phyloP scores from a whole-genome alignment of 2,113 vertebrate species.

The Phylloscopus trochiloides region DNA sequence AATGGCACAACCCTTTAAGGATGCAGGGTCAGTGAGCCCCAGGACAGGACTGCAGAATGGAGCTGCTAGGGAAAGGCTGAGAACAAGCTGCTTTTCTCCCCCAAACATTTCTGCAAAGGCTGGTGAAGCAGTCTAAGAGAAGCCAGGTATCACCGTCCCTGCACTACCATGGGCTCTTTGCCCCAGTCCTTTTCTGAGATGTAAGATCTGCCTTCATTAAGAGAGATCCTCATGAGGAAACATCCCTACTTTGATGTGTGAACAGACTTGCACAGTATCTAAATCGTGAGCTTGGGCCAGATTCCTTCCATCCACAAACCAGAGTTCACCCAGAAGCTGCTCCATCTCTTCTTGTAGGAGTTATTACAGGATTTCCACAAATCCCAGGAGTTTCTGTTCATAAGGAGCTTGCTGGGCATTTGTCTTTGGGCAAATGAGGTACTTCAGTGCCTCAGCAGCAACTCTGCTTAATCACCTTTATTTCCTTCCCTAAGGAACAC shows the following conservation, averaged over 20 bases:
- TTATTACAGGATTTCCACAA: background rate
- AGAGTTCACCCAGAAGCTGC: background rate
- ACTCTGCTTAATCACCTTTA: background rate
- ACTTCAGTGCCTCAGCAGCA: background rate
- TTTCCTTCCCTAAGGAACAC: background rate
- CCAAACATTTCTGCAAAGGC: background rate
- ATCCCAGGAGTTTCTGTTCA: background rate
- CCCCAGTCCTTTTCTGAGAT: background rate
- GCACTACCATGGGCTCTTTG: background rate
- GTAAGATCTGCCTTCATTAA: background rate
- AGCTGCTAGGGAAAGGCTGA: background rate
- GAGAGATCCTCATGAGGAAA: background rate
- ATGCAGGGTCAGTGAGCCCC: background rate
- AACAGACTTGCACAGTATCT: rapidly evolving
- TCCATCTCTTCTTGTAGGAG: background rate
- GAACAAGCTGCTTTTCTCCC: background rate
- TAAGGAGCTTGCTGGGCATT: background rate
- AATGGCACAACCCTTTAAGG: background rate
- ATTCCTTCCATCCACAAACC: background rate
- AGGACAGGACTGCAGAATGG: background rate
- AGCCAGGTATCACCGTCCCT: background rate
- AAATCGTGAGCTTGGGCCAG: background rate
- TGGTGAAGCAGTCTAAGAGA: background rate
- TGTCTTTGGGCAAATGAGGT: background rate
- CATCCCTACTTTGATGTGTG: background rate